These are phyloP conservation scores for human DNA, from an alignment of 2,113 vertebrate genomes.

Conservation along the genomic window DNA sequence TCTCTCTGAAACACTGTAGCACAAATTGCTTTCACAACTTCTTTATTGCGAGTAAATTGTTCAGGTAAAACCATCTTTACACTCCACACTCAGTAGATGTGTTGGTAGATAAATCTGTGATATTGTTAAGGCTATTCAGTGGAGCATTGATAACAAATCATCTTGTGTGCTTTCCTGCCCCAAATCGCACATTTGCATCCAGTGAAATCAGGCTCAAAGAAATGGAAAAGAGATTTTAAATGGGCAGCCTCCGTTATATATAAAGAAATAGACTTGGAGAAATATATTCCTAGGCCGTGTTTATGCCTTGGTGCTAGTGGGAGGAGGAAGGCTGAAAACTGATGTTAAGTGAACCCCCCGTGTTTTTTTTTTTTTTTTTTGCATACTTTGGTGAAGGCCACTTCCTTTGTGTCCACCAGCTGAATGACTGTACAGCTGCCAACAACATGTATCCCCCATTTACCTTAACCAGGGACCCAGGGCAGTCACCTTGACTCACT, in stretches of 20 bases:
- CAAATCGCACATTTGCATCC: not conserved
- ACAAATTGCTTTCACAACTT: not conserved
- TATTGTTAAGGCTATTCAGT: not conserved
- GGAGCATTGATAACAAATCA: not conserved
- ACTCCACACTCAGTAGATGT: not conserved
- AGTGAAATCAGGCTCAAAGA: conserved; percentile 25
- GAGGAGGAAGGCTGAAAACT: conserved; percentile 16
- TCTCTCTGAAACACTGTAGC: conserved; percentile 14
- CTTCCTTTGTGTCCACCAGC: not conserved
- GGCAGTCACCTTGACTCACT: conserved; percentile 28
- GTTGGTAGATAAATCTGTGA: not conserved
- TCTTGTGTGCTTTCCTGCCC: not conserved
- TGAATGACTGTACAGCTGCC: not conserved
- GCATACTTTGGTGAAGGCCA: not conserved
- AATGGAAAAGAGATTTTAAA: conserved; percentile 4
- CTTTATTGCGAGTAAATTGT: not conserved
- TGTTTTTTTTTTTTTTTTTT: not conserved
- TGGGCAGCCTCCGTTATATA: not conserved
- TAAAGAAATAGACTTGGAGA: not conserved
- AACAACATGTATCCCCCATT: not conserved
- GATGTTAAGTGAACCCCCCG: not conserved
- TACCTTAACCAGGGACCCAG: not conserved
- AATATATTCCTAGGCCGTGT: not conserved
- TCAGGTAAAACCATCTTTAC: conserved; percentile 5
- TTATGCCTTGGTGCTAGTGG: not conserved